A percentile compares a stretch with the other conserved stretches of the same genome.
These are phyloP conservation scores for Ammodytes marinus DNA, from an alignment of 2,113 vertebrate genomes.

Conservation along the genomic window DNA sequence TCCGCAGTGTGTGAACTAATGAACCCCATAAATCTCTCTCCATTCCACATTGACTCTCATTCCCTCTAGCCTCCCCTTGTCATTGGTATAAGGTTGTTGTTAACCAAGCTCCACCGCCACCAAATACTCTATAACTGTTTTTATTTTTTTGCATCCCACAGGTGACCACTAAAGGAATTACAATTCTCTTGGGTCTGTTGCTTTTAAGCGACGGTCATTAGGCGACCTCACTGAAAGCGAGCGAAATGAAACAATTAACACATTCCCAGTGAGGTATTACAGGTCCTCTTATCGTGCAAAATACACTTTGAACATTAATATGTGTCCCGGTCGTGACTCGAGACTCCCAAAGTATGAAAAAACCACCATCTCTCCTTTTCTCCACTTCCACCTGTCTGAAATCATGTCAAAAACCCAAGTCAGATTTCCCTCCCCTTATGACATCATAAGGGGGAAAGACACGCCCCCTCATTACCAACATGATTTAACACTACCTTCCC, in stretches of 20 bases:
- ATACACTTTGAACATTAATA: too few relatives aligned
- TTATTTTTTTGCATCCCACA: background rate
- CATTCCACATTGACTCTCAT: constrained; percentile 1
- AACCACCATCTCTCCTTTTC: too few relatives aligned
- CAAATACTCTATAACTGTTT: background rate
- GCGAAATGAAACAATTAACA: background rate
- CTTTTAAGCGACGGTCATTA: background rate
- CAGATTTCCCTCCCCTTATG: too few relatives aligned
- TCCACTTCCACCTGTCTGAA: too few relatives aligned
- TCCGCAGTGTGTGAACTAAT: constrained; percentile 34
- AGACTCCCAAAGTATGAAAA: too few relatives aligned
- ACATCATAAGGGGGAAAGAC: too few relatives aligned
- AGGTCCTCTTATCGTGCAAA: background rate
- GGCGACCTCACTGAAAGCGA: background rate
- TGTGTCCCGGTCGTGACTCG: too few relatives aligned
- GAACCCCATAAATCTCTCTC: constrained; percentile 15
- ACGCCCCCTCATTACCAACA: too few relatives aligned
- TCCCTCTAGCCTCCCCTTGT: background rate
- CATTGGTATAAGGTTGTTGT: background rate
- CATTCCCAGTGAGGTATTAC: background rate
- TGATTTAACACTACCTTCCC: too few relatives aligned
- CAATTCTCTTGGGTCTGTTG: background rate
- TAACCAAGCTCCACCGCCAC: background rate
- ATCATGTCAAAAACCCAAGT: too few relatives aligned
- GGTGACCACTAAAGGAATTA: background rate